Percentiles rank a stretch among this genome's conserved stretches.
Conservation (phyloP, 2,113 vertebrate species). For the Hyperoodon ampullatus region DNA sequence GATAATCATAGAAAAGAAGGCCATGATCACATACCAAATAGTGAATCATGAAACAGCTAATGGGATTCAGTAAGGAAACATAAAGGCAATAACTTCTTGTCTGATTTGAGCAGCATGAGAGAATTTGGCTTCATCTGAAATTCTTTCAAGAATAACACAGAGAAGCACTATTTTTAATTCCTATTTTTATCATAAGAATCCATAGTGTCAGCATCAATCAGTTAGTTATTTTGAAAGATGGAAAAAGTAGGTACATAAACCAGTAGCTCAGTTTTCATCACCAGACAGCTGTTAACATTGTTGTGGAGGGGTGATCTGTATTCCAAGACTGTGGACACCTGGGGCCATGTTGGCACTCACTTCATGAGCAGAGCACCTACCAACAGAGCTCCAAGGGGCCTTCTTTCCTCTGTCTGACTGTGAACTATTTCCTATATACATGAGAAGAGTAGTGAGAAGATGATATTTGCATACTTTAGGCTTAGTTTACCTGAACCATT, state of each 20-base stretch:
- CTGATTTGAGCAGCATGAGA: background rate
- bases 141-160: constrained; percentile 8
- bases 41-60: background rate
- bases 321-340: constrained; percentile 44
- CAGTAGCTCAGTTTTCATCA: constrained; percentile 72
- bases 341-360: constrained; percentile 54
- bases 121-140: constrained; percentile 68
- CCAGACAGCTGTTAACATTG: constrained; percentile 67
- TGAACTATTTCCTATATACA: background rate
- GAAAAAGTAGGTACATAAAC: constrained; percentile 31
- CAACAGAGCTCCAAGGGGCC: background rate
- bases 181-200: constrained; percentile 62
- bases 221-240: constrained; percentile 77
- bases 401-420: background rate
- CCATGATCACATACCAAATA: background rate
- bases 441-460: background rate
- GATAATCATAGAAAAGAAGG: constrained; percentile 39
- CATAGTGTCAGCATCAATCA: constrained; percentile 71
- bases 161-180: constrained; percentile 40
- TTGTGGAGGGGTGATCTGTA: constrained; percentile 41
- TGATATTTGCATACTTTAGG: background rate
- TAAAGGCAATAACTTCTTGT: constrained; percentile 4
- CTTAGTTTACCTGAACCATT: background rate
- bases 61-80: constrained; percentile 36
- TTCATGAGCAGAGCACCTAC: constrained; percentile 52